Conservation (phyloP, 2,888 invertebrate species). For the Sinhomidia bicolor region DNA sequence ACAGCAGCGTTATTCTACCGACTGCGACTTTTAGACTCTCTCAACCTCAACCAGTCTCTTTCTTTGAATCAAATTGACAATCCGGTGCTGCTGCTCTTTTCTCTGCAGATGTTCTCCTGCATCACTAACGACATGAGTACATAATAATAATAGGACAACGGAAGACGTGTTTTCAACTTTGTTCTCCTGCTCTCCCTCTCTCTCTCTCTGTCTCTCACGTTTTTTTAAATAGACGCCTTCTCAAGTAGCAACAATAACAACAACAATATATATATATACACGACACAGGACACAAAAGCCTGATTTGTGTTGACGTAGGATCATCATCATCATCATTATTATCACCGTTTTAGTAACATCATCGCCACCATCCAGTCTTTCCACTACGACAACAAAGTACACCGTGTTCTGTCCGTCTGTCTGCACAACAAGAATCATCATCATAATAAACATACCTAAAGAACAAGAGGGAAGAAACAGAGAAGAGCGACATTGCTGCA, state of each 20-base stretch:
- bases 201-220: slow-evolving; percentile 33
- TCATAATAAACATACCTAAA: not conserved
- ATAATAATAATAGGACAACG: not conserved
- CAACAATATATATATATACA: not conserved
- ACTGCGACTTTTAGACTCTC: slow-evolving; percentile 22
- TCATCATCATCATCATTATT: slow-evolving; percentile 8
- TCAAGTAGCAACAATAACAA: slow-evolving; percentile 31
- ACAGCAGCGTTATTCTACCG: not conserved
- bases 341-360: slow-evolving; percentile 9
- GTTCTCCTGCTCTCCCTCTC: too few species aligned
- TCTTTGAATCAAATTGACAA: slow-evolving; percentile 33
- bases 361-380: slow-evolving; percentile 36
- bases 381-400: slow-evolving; percentile 37
- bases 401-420: slow-evolving; percentile 33
- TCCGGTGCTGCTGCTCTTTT: slow-evolving; percentile 20
- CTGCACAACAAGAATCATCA: not conserved
- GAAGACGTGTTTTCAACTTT: slow-evolving; percentile 18
- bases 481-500: not conserved
- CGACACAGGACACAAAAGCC: not conserved
- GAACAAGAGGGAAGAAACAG: not conserved
- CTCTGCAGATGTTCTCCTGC: slow-evolving; percentile 36
- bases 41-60: not conserved
- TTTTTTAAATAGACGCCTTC: slow-evolving; percentile 6
- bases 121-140: slow-evolving; percentile 25
- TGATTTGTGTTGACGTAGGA: slow-evolving; percentile 43